Percentiles rank a stretch among this genome's conserved stretches.
Evolutionary conservation across 2,113 vertebrate genomes (phyloP).

Genomic region (Oncorhynchus keta): DNA sequence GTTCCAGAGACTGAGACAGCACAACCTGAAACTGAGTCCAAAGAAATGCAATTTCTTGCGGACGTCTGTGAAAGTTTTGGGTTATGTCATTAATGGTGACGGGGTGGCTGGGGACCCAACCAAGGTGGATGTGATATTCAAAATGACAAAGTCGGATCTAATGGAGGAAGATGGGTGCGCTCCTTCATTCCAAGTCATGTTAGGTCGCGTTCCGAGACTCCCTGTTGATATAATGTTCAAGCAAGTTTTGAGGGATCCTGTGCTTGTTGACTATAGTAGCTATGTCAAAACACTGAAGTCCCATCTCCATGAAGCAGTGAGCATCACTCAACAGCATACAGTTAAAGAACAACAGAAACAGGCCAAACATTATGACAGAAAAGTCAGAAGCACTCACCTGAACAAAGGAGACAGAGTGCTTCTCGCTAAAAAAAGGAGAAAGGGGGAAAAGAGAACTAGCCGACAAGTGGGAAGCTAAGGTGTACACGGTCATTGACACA

Average conservation of each 20-base stretch:
- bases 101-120: slow-evolving; percentile 7
- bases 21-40: not conserved
- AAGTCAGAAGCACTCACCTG: not conserved
- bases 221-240: slow-evolving; percentile 16
- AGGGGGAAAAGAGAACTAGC: too few relatives aligned
- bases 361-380: slow-evolving; percentile 1
- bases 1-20: not conserved
- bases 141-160: not conserved
- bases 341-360: slow-evolving; percentile 13
- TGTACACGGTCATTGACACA: too few relatives aligned
- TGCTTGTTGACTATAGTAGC: not conserved
- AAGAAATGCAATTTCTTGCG: too few relatives aligned
- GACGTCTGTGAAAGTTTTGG: slow-evolving; percentile 3
- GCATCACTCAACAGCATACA: slow-evolving; percentile 11
- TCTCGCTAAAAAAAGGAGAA: too few relatives aligned
- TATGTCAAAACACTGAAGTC: slow-evolving; percentile 16
- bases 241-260: not conserved
- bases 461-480: too few relatives aligned
- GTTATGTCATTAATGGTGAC: not conserved
- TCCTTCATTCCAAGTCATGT: slow-evolving; percentile 3
- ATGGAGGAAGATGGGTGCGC: slow-evolving; percentile 16
- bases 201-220: slow-evolving; percentile 11
- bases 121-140: slow-evolving; percentile 12
- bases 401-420: too few relatives aligned
- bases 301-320: not conserved